Evolutionary conservation across 2,888 invertebrate species (phyloP).

Genomic region (Apodemia zela): DNA sequence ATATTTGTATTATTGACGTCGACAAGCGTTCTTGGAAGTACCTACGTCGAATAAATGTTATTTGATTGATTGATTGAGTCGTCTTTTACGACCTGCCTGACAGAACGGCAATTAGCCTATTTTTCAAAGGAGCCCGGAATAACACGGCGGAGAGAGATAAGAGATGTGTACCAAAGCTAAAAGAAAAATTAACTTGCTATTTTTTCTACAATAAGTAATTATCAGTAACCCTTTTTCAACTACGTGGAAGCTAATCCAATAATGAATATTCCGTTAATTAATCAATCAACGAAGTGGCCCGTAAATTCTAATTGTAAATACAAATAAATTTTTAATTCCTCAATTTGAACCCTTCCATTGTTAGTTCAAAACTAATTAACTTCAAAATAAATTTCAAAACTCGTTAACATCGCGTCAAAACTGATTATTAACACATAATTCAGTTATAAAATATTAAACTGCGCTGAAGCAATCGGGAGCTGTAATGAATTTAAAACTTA

Average conservation of each 20-base stretch:
- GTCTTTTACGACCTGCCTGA: no score
- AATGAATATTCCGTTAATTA: background rate
- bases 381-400: constrained; percentile 21
- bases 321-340: constrained; percentile 5
- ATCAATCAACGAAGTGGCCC: constrained; percentile 3
- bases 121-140: no score
- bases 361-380: constrained; percentile 18
- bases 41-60: no score
- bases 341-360: constrained; percentile 12
- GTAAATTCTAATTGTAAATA: constrained; percentile 6
- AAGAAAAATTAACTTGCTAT: no score
- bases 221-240: background rate
- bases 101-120: no score
- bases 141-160: no score
- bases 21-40: no score
- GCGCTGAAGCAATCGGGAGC: constrained; percentile 26
- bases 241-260: background rate
- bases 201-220: no score
- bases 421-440: constrained; percentile 22
- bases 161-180: no score
- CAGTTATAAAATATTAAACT: constrained; percentile 23
- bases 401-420: constrained; percentile 19
- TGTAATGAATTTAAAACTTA: constrained; percentile 26
- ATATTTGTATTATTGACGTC: no score
- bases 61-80: no score